Percentiles rank a stretch among this genome's conserved stretches.
phyloP scores from a whole-genome alignment of 2,888 invertebrate species.

The Sphinx pinastri region DNA sequence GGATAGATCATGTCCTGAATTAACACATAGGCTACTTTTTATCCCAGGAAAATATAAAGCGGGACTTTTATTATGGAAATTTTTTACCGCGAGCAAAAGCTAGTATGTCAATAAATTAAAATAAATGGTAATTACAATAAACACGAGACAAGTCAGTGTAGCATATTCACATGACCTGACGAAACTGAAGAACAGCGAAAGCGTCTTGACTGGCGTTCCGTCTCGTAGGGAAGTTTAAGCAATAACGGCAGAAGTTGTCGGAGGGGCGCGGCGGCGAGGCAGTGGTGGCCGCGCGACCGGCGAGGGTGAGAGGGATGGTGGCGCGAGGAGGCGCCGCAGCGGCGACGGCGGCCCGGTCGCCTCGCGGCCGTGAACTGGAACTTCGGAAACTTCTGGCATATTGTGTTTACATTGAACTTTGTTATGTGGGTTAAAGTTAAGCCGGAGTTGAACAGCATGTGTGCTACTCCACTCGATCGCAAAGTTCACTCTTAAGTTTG shows the following conservation, averaged over 20 bases:
- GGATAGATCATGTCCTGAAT: too few species aligned
- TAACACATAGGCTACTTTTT: too few species aligned
- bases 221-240: conserved; percentile 37
- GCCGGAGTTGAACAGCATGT: conserved; percentile 80
- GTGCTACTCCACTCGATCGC: conserved; percentile 76
- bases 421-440: conserved; percentile 85
- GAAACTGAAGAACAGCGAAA: conserved; percentile 37
- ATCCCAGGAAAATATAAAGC: too few species aligned
- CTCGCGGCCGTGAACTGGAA: conserved; percentile 82
- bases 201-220: conserved; percentile 36
- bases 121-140: not conserved
- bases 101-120: not conserved
- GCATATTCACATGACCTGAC: conserved; percentile 4
- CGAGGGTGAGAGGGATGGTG: conserved; percentile 41
- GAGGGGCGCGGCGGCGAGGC: conserved; percentile 31
- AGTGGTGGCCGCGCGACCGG: conserved; percentile 35
- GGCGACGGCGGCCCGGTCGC: conserved; percentile 54
- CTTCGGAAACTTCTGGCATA: conserved; percentile 80
- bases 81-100: not conserved
- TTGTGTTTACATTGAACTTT: conserved; percentile 85
- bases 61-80: too few species aligned
- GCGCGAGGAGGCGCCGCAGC: conserved; percentile 39
- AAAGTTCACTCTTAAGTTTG: conserved; percentile 79
- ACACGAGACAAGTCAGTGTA: not conserved
- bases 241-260: conserved; percentile 35